These are phyloP conservation scores for Paracentrotus lividus DNA, from an alignment of 53 echinoderm and acorn worm species.

Conservation along the genomic window DNA sequence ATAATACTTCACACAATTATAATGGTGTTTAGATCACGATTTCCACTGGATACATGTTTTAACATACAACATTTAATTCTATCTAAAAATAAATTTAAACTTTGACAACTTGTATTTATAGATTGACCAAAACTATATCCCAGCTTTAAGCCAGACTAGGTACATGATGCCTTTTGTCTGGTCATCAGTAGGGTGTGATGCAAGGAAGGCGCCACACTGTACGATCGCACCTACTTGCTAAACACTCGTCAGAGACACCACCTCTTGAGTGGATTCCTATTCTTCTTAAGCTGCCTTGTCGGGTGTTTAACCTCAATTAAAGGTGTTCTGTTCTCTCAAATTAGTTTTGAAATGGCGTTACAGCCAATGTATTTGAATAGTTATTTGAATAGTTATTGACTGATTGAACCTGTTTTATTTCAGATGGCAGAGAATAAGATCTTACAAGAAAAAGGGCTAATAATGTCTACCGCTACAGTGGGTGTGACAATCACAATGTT, in stretches of 20 bases:
- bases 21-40: too few species aligned
- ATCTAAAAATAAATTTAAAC: too few species aligned
- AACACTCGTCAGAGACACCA: slow-evolving; percentile 59
- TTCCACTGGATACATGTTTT: too few species aligned
- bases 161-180: slow-evolving; percentile 60
- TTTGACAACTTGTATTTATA: too few species aligned
- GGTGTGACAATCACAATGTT: neutral
- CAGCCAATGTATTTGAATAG: neutral
- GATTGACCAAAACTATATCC: too few species aligned
- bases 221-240: slow-evolving; percentile 67
- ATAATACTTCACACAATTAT: too few species aligned
- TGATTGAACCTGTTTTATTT: neutral
- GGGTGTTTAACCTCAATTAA: slow-evolving; percentile 35
- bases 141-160: slow-evolving; percentile 48
- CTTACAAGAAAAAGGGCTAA: neutral
- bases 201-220: slow-evolving; percentile 47
- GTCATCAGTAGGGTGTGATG: slow-evolving; percentile 32
- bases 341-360: neutral
- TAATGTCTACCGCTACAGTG: neutral
- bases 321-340: neutral
- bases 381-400: neutral
- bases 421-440: neutral
- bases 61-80: too few species aligned
- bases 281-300: slow-evolving; percentile 28
- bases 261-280: slow-evolving; percentile 28